Percentiles rank a stretch among this genome's conserved stretches.
These are phyloP conservation scores for Hyperopisus bebe DNA, from an alignment of 2,113 vertebrate genomes.

Conservation along the genomic window DNA sequence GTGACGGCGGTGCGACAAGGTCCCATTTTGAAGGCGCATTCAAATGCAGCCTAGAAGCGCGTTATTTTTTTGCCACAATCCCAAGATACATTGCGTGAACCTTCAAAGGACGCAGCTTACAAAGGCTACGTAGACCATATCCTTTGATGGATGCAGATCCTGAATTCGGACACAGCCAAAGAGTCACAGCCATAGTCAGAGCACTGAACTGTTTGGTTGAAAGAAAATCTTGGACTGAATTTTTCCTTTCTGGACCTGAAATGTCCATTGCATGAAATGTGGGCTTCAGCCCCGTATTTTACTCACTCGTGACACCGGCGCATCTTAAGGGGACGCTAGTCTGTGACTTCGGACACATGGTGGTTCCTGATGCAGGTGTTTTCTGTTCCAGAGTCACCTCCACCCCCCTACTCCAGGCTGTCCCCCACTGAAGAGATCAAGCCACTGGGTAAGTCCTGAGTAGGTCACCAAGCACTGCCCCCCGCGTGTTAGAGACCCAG, in stretches of 20 bases:
- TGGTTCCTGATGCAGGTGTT: slow-evolving; percentile 41
- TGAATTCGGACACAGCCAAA: neutral
- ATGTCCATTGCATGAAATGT: neutral
- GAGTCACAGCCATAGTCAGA: neutral
- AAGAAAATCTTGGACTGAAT: neutral
- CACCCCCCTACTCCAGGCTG: slow-evolving; percentile 95
- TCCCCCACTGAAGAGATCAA: slow-evolving; percentile 91
- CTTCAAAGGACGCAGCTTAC: neutral
- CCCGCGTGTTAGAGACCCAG: neutral
- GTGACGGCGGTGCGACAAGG: no score
- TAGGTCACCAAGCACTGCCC: neutral
- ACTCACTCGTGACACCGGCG: no score
- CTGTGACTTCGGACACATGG: neutral
- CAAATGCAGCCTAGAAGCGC: neutral
- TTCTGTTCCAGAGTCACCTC: slow-evolving; percentile 88
- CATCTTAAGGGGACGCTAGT: neutral
- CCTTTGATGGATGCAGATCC: neutral
- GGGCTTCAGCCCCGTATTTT: neutral
- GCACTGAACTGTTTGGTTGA: neutral
- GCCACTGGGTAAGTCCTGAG: slow-evolving; percentile 84
- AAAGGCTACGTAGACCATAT: neutral
- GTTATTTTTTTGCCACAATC: neutral
- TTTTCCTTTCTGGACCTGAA: neutral
- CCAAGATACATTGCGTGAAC: neutral
- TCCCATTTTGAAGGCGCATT: neutral